Conservation (phyloP, 2,888 invertebrate genomes). For the Pristionchus exspectatus region DNA sequence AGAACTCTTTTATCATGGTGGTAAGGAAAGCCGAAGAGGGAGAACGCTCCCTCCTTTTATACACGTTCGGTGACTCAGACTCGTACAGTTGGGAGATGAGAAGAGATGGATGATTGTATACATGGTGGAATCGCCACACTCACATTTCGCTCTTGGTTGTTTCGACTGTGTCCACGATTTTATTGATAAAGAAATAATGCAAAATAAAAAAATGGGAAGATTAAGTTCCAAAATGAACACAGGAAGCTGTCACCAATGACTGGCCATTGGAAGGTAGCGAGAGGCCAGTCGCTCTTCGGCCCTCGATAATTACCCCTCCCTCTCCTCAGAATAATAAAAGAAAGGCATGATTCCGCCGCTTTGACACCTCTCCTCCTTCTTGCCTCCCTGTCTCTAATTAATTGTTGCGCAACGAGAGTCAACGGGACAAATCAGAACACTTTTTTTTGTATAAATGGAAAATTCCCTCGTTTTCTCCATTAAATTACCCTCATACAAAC, state of each 20-base stretch:
- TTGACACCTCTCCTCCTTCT: background rate
- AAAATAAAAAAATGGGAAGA: background rate
- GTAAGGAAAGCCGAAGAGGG: too few relatives aligned
- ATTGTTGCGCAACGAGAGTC: background rate
- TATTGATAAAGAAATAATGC: too few relatives aligned
- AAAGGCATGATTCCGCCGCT: background rate
- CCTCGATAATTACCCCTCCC: background rate
- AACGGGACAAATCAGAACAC: background rate
- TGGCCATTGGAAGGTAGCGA: background rate
- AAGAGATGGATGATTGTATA: too few relatives aligned
- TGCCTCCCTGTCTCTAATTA: background rate
- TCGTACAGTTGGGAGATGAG: too few relatives aligned
- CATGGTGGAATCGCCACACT: too few relatives aligned
- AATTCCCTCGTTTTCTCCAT: background rate
- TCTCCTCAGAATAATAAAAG: background rate
- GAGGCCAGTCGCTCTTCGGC: background rate
- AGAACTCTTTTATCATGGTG: too few relatives aligned
- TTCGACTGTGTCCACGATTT: too few relatives aligned
- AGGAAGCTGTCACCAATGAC: background rate
- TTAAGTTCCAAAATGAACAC: background rate
- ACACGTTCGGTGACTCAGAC: too few relatives aligned
- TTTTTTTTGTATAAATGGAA: too few relatives aligned
- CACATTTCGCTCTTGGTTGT: too few relatives aligned
- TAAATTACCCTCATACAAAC: background rate
- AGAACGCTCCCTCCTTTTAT: too few relatives aligned